A percentile compares a stretch with the other conserved stretches of the same genome.
Evolutionary conservation across 1,140 invertebrate genomes (phyloP).

Genomic region (Hetaerina americana): DNA sequence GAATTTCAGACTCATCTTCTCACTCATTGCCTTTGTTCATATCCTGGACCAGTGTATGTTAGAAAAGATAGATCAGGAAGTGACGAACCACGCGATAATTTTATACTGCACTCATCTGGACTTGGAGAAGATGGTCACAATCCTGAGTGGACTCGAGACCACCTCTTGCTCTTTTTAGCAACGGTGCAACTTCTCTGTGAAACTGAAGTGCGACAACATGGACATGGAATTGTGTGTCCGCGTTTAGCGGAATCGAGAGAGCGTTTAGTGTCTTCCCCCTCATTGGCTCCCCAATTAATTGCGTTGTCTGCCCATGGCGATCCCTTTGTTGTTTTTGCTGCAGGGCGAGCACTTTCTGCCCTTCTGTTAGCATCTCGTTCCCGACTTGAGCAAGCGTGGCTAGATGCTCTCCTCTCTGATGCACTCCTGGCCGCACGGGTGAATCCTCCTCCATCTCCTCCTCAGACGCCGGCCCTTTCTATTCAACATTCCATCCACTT

Average conservation of each 20-base stretch:
- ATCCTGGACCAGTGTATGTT: neutral
- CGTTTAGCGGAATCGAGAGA: conserved; percentile 64
- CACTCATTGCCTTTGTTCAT: neutral
- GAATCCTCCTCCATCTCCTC: conserved; percentile 9
- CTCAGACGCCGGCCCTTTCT: conserved; percentile 22
- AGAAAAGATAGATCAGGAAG: neutral
- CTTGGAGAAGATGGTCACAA: conserved; percentile 34
- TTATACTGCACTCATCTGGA: conserved; percentile 9
- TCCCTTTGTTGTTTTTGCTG: conserved; percentile 65
- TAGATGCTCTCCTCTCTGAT: conserved; percentile 47
- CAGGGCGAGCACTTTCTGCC: conserved; percentile 61
- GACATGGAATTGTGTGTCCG: conserved; percentile 62
- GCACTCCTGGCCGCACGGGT: conserved; percentile 18
- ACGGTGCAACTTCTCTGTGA: conserved; percentile 71
- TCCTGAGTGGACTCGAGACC: conserved; percentile 54
- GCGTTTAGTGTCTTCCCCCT: conserved; percentile 61
- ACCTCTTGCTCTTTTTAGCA: conserved; percentile 61
- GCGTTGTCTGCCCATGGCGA: conserved; percentile 60
- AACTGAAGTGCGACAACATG: conserved; percentile 69
- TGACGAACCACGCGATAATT: neutral
- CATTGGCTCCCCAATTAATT: conserved; percentile 69
- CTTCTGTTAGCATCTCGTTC: conserved; percentile 73
- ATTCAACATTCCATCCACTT: conserved; percentile 36
- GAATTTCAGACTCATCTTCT: neutral
- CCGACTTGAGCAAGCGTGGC: conserved; percentile 58